Base-by-base conservation (phyloP, 2,113 vertebrate genomes). In the Cheilinus undulatus region DNA sequence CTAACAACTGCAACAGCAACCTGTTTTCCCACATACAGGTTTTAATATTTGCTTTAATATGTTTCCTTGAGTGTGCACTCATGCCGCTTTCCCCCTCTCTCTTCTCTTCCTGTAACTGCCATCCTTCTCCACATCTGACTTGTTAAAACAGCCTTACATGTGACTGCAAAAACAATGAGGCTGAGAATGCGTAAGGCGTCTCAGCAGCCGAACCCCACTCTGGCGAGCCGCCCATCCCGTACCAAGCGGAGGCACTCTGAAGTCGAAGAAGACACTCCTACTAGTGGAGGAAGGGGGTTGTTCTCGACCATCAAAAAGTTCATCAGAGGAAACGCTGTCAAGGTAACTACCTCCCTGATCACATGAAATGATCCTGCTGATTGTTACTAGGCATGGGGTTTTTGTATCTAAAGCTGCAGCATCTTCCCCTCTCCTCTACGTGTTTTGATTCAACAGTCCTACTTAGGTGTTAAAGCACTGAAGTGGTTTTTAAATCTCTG, bases 151-250 rank as follows among this genome's bases (percentile, higher is more conserved):
- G 96, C 86, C 91, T 93, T 97, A 94, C 95, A 98, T 98, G 97
- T 94, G 94, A 93, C 82, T 89, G 89, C 84, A 81, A 73, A 94
- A 95, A 97, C 94, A 78, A 99, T 99, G 97, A 98, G 96, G 96
- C 97, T 99, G 96, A 98, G 97, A 94, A 97, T 97, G 92, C 94
- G 97, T 74, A 99, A 99, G 27, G 94, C 96, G 88, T 95, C 97
- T 96, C 97, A 97, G 96, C 96, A 97, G 14, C 91, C 95, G 23
- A 93, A 84, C 91, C 95, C 93, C 65, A 88, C 93, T 11, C 95
- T 94, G 87, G 88, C 94, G 57, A 88, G 92, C 3, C 94, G 89
- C 90, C 30, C 95, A 80, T 73, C 95, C 86, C 93, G 95, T 84
- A 95, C 94, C 64, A 98, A 98, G 93, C 92, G 97, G 93, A 96